Base-by-base conservation (phyloP, 2,888 invertebrate species). In the Danaus chrysippus region DNA sequence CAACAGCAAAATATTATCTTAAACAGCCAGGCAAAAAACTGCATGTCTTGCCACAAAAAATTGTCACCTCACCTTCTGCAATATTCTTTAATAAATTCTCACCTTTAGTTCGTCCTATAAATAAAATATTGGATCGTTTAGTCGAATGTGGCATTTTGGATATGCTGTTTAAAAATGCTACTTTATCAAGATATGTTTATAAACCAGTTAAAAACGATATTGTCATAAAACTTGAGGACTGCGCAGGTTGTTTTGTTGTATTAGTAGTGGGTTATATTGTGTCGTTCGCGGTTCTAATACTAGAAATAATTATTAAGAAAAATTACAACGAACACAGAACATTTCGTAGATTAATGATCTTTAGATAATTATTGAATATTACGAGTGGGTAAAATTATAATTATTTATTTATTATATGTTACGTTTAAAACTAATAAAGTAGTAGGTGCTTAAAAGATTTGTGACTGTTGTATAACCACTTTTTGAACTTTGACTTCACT, bases 1-100 rank as follows among this genome's bases (percentile, higher is more conserved):
- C 79, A 62, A 76, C 77, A 3, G 76, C 77, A 6, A 75, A 74
- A 46, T 58, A 70, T 17, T 71, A 81, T 58, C 71, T 79, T 8
- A 73, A 71, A 53, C 68, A 72, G 12, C 71, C 74, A 11, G 64
- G 58, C 42, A 62, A 76, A 10, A 65, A 68, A 0, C 68, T 86
- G 46, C 79, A 84, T 61, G 75, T 85, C 44, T 63, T 88, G 57
- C 72, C 77, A 0, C 73, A 82, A 59, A 75, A 63, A 61, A 66
- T 89, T n/a, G 61, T 80, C 0, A 71, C 64, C 15, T 78, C 76
- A 60, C 87, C 86, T 0, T 72, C 77, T 0, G 83, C 79, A 1
- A 64, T 87, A 70, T 88, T 81, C 71, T 86, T 83, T 43, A 87
- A 87, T 67, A 88, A 84, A 63, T 83, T 75, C 67, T 87, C 86